Percentiles rank a stretch among this genome's conserved stretches.
Evolutionary conservation across 2,888 invertebrate species (phyloP).

Genomic region (Holacanthella duospinosa): DNA sequence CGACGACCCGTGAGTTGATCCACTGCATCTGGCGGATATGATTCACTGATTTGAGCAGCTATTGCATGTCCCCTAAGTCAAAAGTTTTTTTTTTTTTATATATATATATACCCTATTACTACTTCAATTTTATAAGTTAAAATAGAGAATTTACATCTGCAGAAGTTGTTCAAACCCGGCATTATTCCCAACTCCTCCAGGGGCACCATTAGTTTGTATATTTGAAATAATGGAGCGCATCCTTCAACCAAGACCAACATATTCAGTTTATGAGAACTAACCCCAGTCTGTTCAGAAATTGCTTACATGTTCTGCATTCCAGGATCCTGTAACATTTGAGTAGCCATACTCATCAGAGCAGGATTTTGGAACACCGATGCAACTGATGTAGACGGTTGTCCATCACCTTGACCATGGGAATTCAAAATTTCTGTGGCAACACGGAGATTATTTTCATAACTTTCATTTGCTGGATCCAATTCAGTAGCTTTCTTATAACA

Average conservation of each 20-base stretch:
- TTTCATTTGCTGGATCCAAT: constrained; percentile 84
- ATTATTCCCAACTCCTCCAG: constrained; percentile 12
- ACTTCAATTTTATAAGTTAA: background rate
- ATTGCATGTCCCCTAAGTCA: constrained; percentile 70
- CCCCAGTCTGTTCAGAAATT: background rate
- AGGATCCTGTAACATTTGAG: constrained; percentile 73
- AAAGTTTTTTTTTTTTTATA: too few species aligned
- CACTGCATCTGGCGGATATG: constrained; percentile 65
- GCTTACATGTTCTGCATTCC: constrained; percentile 62
- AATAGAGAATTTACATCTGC: constrained; percentile 26
- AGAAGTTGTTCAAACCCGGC: constrained; percentile 28
- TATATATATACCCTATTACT: background rate
- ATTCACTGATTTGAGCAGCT: constrained; percentile 67
- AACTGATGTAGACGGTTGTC: constrained; percentile 40
- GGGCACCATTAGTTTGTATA: constrained; percentile 18
- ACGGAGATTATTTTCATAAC: constrained; percentile 74
- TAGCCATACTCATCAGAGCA: constrained; percentile 69
- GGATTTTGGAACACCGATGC: constrained; percentile 64
- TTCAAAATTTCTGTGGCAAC: constrained; percentile 61
- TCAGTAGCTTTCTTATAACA: constrained; percentile 79
- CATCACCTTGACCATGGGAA: constrained; percentile 26
- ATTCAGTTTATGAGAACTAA: background rate
- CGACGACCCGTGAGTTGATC: constrained; percentile 57
- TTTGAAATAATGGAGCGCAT: constrained; percentile 32
- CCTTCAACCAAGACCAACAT: constrained; percentile 18